A percentile compares a stretch with the other conserved stretches of the same genome.
Evolutionary conservation across 2,888 invertebrate genomes (phyloP).

Genomic region (Prenolepis imparis): DNA sequence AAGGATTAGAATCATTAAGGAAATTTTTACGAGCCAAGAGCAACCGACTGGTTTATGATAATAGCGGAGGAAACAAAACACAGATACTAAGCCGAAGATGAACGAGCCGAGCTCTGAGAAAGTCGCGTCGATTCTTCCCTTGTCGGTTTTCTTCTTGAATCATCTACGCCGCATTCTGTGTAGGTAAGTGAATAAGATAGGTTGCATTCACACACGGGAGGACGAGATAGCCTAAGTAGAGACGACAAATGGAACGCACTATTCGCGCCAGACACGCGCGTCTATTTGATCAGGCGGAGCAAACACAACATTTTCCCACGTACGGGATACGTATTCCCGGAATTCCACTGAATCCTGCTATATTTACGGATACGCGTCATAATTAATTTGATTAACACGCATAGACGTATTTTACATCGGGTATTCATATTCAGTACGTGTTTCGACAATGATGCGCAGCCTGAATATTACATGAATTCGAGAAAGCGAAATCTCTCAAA

Average conservation of each 20-base stretch:
- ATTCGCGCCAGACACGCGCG: slow-evolving; percentile 60
- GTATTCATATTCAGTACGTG: neutral
- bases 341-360: slow-evolving; percentile 55
- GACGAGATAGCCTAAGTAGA: slow-evolving; percentile 34
- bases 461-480: neutral
- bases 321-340: slow-evolving; percentile 68
- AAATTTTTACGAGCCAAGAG: slow-evolving; percentile 15
- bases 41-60: slow-evolving; percentile 15
- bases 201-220: slow-evolving; percentile 62
- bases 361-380: slow-evolving; percentile 31
- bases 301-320: slow-evolving; percentile 81
- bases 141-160: slow-evolving; percentile 28
- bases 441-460: neutral
- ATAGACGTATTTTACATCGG: neutral
- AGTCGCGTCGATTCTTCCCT: slow-evolving; percentile 34
- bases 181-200: neutral
- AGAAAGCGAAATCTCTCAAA: neutral
- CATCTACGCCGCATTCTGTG: slow-evolving; percentile 52
- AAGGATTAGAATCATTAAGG: slow-evolving; percentile 15
- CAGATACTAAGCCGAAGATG: neutral
- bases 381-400: slow-evolving; percentile 41
- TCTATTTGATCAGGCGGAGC: slow-evolving; percentile 78
- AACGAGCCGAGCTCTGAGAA: slow-evolving; percentile 9
- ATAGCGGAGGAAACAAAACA: slow-evolving; percentile 20
- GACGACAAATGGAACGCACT: slow-evolving; percentile 44